Percentiles rank a stretch among this genome's conserved stretches.
Evolutionary conservation across 2,113 vertebrate genomes (phyloP).

Genomic region (Hippocampus abdominalis): DNA sequence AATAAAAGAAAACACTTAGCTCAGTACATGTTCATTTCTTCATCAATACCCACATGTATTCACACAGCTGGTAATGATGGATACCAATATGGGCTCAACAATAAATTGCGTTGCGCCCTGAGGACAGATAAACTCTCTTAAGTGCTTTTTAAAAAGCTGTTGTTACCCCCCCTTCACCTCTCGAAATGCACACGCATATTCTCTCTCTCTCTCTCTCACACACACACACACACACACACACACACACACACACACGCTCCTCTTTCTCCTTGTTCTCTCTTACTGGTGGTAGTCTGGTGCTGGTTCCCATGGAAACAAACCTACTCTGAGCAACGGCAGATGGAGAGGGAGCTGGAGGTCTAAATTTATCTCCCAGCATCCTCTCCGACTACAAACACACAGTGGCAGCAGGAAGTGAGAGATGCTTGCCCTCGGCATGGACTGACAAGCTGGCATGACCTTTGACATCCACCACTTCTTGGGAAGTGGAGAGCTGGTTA

Average conservation of each 20-base stretch:
- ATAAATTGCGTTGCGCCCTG: conserved; percentile 50
- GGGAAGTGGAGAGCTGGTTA: not conserved
- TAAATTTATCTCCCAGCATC: conserved; percentile 81
- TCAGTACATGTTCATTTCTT: conserved; percentile 35
- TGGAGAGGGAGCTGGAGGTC: conserved; percentile 79
- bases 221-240: conserved; percentile 9
- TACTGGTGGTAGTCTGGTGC: conserved; percentile 67
- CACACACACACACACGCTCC: conserved; percentile 9
- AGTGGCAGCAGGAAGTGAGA: conserved; percentile 71
- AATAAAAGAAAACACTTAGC: conserved; percentile 25
- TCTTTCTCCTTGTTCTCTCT: conserved; percentile 46
- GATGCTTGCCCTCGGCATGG: conserved; percentile 46
- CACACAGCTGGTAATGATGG: conserved; percentile 42
- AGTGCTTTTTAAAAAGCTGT: conserved; percentile 47
- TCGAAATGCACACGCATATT: conserved; percentile 3
- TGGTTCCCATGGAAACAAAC: conserved; percentile 79
- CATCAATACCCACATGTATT: conserved; percentile 37
- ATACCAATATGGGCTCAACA: conserved; percentile 42
- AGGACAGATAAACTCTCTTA: conserved; percentile 50
- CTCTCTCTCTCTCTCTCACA: not conserved
- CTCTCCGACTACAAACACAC: conserved; percentile 72
- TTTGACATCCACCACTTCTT: conserved; percentile 37
- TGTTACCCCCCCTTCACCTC: conserved; percentile 32
- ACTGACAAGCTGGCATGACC: conserved; percentile 56
- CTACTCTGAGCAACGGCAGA: conserved; percentile 78